Evolutionary conservation across 2,113 vertebrate species (phyloP), one percentile per base, ranked within the genome.

Genomic region (Girardinichthys multiradiatus): DNA sequence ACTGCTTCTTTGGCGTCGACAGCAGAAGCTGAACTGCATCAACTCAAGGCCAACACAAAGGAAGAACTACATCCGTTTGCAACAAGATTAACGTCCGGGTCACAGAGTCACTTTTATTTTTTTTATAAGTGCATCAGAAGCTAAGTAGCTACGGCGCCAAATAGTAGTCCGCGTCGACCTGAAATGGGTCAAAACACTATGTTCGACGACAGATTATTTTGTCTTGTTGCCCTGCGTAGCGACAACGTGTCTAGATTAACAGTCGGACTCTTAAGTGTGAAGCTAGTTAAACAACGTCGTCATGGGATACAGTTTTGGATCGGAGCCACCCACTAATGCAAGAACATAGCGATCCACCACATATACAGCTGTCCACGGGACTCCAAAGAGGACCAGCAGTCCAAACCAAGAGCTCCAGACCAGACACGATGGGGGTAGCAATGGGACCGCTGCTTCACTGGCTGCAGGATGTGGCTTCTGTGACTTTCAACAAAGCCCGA

Each of bases 381-480:
- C 61, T 33, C 3, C 64, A 42, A 45, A 76, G 71, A 78, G 68
- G 54, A 73, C 14, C 70, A 4, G 21, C 69, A 11, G 35, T 35
- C 29, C 81, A 61, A 21, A 37, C 54, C 72, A 70, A 78, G 67
- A 64, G 57, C 42, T 45, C 42, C 57, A 73, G 61, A 45, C 29
- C 79, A 28, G 72, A 81, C 5, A 60, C 70, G 1, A 91, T 90
- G 68, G 90, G 82, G 1, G 72, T 61, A 5, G 27, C 76, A 57
- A 85, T 92, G 88, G 91, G 84, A 6, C 94, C 94, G 0, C 66
- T 92, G 27, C 81, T 96, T 0, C 87, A 93, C 59, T 97, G 96
- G 96, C 75, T 95, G 28, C 95, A 96, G 68, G 96, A 96, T 31
- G 92, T 95, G 60, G 92, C 92, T 4, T 82, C 94, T 0, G 86